Base-by-base conservation (phyloP, 2,888 invertebrate species). In the Yponomeuta evonymella region DNA sequence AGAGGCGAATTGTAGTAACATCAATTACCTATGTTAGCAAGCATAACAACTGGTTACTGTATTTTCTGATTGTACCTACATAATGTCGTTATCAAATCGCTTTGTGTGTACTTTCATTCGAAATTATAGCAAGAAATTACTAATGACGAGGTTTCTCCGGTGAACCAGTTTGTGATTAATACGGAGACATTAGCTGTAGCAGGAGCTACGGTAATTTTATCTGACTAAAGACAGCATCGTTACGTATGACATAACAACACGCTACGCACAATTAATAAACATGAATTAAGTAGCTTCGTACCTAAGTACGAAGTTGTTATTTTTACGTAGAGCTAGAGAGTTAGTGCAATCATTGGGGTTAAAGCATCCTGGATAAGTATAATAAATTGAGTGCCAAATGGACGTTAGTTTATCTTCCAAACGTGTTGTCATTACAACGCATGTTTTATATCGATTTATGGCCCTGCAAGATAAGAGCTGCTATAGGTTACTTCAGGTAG, bases 81-180 rank as follows among this genome's bases (percentile, higher is more conserved):
- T 65, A 65, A 67, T 67, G 12, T 58, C 29, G 69, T 69, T 30
- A 69, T 69, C 70, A 70, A 70, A 70, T 70, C 63, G 9, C n/a
- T 33, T 70, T 70, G 51, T 30, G 36, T 36, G 30, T 51, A 69
- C 69, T 70, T 70, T 62, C 70, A 63, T 63, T 15, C 62, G 30
- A 70, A 63, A 63, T 63, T 62, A 43, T 23, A 58, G 51, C 62
- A 63, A 63, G 70, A 62, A 63, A 70, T 63, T 63, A 63, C 70
- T 48, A 70, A 70, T 70, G 43, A 70, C 63, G 43, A 70, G 70
- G 30, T 70, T 70, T 70, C 70, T 63, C 70, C 63, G 63, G 33
- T 58, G 51, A 58, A 62, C 63, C 12, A 63, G 68, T 51, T 68
- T 29, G 51, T 68, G 68, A 68, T 68, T 68, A 68, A 68, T 58